Conservation (phyloP, 2,113 vertebrate species). For the Haliaeetus leucogaster region DNA sequence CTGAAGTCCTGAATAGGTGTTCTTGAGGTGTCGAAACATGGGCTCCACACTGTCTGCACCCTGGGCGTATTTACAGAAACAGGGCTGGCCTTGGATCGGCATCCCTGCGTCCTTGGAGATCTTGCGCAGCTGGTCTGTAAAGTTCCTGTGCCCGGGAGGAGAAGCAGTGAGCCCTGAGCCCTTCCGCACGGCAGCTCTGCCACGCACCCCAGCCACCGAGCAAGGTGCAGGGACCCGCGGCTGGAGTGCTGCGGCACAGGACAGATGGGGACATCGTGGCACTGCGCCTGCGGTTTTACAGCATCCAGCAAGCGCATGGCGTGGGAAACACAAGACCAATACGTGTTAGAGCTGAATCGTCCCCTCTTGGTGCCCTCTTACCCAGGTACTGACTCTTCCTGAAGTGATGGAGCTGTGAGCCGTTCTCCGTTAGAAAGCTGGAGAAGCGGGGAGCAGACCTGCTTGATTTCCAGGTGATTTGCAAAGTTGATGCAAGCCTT, state of each 20-base stretch:
- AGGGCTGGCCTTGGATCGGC: conserved; percentile 95
- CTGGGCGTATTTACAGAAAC: conserved; percentile 96
- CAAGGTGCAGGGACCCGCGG: fast-evolving
- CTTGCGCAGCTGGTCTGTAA: conserved; percentile 97
- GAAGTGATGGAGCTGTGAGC: background rate
- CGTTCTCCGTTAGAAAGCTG: background rate
- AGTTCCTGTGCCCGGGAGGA: conserved; percentile 81
- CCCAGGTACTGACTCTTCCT: background rate
- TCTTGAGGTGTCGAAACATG: conserved; percentile 97
- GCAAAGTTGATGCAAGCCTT: background rate
- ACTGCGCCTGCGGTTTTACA: fast-evolving
- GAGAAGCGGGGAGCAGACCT: background rate
- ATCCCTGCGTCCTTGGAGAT: conserved; percentile 98
- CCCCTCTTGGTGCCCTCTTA: background rate
- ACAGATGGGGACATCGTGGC: background rate
- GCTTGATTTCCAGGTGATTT: background rate
- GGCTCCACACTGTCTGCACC: conserved; percentile 95
- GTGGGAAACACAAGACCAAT: background rate
- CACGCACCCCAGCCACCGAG: fast-evolving
- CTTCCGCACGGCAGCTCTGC: background rate
- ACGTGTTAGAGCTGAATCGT: background rate
- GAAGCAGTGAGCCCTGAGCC: background rate
- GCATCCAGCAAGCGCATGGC: background rate
- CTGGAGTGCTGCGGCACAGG: fast-evolving
- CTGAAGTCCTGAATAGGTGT: conserved; percentile 94